These are phyloP conservation scores for Eptatretus atami DNA, from an alignment of 2,797 vertebrate species.

Conservation along the genomic window DNA sequence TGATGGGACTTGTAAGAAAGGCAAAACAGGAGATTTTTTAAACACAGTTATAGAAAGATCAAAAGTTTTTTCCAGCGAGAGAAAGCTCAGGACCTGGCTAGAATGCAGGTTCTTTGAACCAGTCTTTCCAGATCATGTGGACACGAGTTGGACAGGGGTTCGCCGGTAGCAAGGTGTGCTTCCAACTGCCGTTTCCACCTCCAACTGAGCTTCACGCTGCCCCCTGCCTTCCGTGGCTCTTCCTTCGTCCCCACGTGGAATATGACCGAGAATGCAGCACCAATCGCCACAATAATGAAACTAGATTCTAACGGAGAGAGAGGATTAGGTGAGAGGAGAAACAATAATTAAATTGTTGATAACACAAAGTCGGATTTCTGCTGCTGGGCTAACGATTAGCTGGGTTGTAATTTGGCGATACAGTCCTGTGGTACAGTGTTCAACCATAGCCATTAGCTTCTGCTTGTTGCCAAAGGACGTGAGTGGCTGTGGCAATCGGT, in stretches of 20 bases:
- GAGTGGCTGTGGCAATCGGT: no score
- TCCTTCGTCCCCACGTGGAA: constrained; percentile 63
- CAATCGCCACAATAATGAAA: constrained; percentile 37
- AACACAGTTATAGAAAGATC: no score
- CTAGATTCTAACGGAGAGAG: constrained; percentile 25
- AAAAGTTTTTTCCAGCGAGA: neutral
- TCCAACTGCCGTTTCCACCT: constrained; percentile 14
- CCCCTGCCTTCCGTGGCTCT: neutral
- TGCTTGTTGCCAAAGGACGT: no score
- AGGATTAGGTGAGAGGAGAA: neutral
- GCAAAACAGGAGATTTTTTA: no score
- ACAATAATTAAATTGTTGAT: no score
- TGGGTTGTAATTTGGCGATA: no score
- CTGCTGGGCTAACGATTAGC: no score
- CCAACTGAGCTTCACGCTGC: neutral
- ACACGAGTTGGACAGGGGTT: constrained; percentile 10
- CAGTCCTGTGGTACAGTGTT: no score
- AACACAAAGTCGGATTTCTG: no score
- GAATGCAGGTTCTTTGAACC: constrained; percentile 51
- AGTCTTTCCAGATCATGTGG: constrained; percentile 36
- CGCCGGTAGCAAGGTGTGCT: constrained; percentile 13
- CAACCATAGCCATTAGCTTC: no score
- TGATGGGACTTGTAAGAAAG: rapidly evolving
- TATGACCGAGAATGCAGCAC: constrained; percentile 27
- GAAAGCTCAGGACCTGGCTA: constrained; percentile 32